phyloP scores from a whole-genome alignment of 2,888 invertebrate species.

The Eristalis intricaria region DNA sequence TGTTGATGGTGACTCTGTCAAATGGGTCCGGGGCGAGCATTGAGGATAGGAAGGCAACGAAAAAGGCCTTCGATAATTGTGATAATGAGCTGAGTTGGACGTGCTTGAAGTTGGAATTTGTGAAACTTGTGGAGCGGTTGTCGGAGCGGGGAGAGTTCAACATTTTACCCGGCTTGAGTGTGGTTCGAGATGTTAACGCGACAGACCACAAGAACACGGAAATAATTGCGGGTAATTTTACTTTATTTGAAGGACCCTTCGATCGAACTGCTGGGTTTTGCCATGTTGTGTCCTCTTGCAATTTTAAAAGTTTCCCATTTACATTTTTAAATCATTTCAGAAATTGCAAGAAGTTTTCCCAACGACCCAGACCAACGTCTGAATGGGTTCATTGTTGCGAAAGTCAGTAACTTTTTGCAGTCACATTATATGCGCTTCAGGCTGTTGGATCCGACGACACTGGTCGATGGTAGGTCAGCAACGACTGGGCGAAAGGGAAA shows the following conservation, averaged over 20 bases:
- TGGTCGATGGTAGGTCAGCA: constrained; percentile 84
- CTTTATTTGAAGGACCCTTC: background rate
- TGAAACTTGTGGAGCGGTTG: constrained; percentile 88
- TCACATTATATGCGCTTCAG: constrained; percentile 88
- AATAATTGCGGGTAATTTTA: constrained; percentile 84
- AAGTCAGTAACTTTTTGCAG: constrained; percentile 87
- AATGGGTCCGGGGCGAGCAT: constrained; percentile 31
- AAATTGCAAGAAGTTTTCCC: constrained; percentile 88
- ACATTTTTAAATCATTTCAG: constrained; percentile 75
- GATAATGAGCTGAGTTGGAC: constrained; percentile 85
- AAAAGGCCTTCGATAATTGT: constrained; percentile 82
- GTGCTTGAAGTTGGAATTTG: constrained; percentile 90
- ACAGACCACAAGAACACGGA: constrained; percentile 85
- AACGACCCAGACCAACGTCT: constrained; percentile 89
- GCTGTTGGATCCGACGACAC: constrained; percentile 85
- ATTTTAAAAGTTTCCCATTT: no score
- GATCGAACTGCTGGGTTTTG: no score
- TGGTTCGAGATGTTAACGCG: constrained; percentile 86
- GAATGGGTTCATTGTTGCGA: constrained; percentile 88
- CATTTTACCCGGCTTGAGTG: constrained; percentile 88
- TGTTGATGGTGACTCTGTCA: constrained; percentile 15
- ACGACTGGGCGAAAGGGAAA: constrained; percentile 84
- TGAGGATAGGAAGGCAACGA: constrained; percentile 58
- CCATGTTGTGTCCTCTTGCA: no score
- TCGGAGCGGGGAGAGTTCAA: constrained; percentile 86